Conservation (phyloP, 2,797 vertebrate genomes). For the Parauchenoglanis ngamensis region DNA sequence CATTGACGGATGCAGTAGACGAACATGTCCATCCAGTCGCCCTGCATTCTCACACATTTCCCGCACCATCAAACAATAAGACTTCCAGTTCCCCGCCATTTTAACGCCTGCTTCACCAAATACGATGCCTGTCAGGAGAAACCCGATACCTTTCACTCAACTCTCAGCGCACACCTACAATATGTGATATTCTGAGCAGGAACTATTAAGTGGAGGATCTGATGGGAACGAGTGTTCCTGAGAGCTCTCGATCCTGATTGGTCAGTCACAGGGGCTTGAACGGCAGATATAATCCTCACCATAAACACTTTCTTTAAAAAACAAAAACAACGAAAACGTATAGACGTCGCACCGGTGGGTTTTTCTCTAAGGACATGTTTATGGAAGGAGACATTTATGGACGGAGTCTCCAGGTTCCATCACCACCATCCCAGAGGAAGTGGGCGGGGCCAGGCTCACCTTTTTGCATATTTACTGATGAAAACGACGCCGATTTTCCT, state of each 20-base stretch:
- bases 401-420: neutral
- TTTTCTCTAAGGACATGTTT: neutral
- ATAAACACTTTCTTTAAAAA: neutral
- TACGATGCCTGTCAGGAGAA: neutral
- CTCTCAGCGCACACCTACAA: neutral
- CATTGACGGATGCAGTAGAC: slow-evolving; percentile 10
- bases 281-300: no score
- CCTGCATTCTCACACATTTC: slow-evolving; percentile 61
- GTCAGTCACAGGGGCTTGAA: neutral
- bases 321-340: neutral
- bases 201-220: neutral
- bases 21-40: slow-evolving; percentile 65
- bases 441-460: neutral
- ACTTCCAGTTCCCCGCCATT: neutral
- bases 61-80: neutral
- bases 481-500: neutral
- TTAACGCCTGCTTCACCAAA: neutral
- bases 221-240: neutral
- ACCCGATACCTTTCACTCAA: neutral
- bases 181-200: neutral
- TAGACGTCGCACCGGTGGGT: neutral
- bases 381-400: neutral
- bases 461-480: neutral
- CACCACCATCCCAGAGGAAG: neutral
- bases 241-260: neutral